A percentile compares a stretch with the other conserved stretches of the same genome.
phyloP scores from a whole-genome alignment of 2,797 vertebrate genomes.

The Sebastes melanostomus region DNA sequence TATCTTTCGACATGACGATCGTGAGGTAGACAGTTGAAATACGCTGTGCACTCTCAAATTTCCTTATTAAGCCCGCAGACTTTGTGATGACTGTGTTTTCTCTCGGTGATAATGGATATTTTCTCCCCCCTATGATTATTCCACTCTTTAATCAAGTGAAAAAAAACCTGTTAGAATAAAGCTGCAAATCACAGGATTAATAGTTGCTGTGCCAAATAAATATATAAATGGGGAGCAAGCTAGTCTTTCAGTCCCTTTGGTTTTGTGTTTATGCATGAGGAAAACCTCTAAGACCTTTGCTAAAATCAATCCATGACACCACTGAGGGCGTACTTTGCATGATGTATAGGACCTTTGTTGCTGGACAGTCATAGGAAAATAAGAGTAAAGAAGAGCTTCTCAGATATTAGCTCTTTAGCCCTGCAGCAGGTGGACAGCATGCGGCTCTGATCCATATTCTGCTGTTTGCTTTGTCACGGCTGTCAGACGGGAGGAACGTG shows the following conservation, averaged over 20 bases:
- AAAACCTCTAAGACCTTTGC: background rate
- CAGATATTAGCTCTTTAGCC: slow-evolving; percentile 16
- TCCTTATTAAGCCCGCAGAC: background rate
- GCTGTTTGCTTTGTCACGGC: slow-evolving; percentile 51
- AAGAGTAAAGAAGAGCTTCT: background rate
- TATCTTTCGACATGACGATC: background rate
- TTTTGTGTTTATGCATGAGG: slow-evolving; percentile 25
- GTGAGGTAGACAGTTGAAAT: background rate
- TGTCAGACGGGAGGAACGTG: slow-evolving; percentile 46
- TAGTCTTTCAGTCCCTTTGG: background rate
- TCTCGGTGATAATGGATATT: background rate
- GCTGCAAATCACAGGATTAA: slow-evolving; percentile 11
- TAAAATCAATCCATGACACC: slow-evolving; percentile 15
- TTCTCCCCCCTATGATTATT: background rate
- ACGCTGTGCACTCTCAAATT: background rate
- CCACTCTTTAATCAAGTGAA: background rate
- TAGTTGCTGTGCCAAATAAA: background rate
- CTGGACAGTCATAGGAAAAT: background rate
- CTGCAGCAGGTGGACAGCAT: slow-evolving; percentile 32
- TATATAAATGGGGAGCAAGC: background rate
- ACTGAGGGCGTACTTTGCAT: background rate
- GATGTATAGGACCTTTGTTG: background rate
- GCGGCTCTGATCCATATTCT: slow-evolving; percentile 47
- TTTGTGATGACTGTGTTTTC: background rate
- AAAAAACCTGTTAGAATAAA: background rate